Evolutionary conservation across 2,113 vertebrate genomes (phyloP), one percentile per base, ranked within the genome.

Genomic region (Saccopteryx leptura): DNA sequence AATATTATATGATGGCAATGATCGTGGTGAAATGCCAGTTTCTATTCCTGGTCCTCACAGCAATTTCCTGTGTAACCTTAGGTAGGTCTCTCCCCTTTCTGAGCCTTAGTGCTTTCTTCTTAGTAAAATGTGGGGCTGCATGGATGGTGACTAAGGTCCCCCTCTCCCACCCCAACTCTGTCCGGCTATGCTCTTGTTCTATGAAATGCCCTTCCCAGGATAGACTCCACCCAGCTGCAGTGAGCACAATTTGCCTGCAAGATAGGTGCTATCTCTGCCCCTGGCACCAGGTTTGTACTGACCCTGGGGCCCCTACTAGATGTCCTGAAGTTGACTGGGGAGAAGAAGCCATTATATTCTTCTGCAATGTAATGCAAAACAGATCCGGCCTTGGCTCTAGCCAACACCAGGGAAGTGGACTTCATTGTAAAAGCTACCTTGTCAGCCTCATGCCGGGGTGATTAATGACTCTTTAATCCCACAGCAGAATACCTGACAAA

Each of bases 381-480:
- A 97, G 96, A 92, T 50, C 90, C 5, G 11, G 75, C 88, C 78
- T 86, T 46, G 86, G 69, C 90, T 89, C 48, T 52, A 31, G 72
- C 84, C 88, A 69, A 60, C 85, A 75, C 96, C 69, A 82, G 95
- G 84, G 78, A 93, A 86, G 54, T n/a, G 7, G 13, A 75, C 69
- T 12, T 75, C 84, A 0, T 2, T 65, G 85, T 1, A 8, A 96
- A 89, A 80, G 33, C 48, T 96, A 90, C 89, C 94, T 96, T 90
- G 96, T 98, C 79, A 58, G 58, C 76, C 75, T 89, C 98, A 96
- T 97, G 96, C 97, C 60, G 26, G 19, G 1, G 97, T 98, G 98
- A 98, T 98, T 98, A 99, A 99, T 98, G 98, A 97, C 96, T 96
- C 97, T 98, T 96, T 93, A 98, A 98, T 98, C 97, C 97, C 94